Conservation (phyloP, 2,888 invertebrate species). For the Monopis laevigella region DNA sequence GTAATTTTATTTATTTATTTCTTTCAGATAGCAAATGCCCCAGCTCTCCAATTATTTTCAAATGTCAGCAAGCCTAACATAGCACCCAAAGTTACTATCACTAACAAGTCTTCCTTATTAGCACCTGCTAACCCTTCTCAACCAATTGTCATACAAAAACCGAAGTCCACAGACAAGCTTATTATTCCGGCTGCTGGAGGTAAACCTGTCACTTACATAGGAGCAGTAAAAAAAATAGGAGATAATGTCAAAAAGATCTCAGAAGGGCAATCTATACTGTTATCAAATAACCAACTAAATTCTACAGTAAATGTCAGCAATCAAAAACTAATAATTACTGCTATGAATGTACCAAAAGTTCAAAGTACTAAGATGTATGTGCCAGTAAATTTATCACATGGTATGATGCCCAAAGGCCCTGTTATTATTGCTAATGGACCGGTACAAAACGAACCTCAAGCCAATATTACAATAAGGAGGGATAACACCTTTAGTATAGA, state of each 20-base stretch:
- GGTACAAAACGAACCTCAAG: slow-evolving; percentile 68
- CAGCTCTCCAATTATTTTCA: slow-evolving; percentile 54
- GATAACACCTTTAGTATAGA: slow-evolving; percentile 40
- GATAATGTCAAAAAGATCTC: slow-evolving; percentile 49
- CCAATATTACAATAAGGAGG: slow-evolving; percentile 70
- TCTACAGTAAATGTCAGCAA: slow-evolving; percentile 37
- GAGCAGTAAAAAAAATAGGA: slow-evolving; percentile 67
- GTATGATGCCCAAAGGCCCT: slow-evolving; percentile 67
- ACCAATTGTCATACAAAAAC: slow-evolving; percentile 68
- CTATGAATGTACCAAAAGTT: slow-evolving; percentile 66
- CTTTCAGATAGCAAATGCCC: slow-evolving; percentile 35
- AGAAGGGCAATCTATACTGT: slow-evolving; percentile 54
- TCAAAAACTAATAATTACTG: slow-evolving; percentile 67
- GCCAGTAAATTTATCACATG: slow-evolving; percentile 58
- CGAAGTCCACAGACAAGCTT: slow-evolving; percentile 54
- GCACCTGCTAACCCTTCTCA: slow-evolving; percentile 50
- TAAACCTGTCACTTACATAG: slow-evolving; percentile 64
- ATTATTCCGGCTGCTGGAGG: slow-evolving; percentile 54
- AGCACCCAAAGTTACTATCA: slow-evolving; percentile 43
- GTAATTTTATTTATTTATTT: neutral
- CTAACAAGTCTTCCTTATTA: slow-evolving; percentile 47
- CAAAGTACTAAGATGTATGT: slow-evolving; percentile 61
- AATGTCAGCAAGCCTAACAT: slow-evolving; percentile 52
- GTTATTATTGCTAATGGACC: slow-evolving; percentile 74
- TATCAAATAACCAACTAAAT: slow-evolving; percentile 52